A percentile compares a stretch with the other conserved stretches of the same genome.
phyloP scores from a whole-genome alignment of 2,113 vertebrate genomes.

The Chroicocephalus ridibundus region DNA sequence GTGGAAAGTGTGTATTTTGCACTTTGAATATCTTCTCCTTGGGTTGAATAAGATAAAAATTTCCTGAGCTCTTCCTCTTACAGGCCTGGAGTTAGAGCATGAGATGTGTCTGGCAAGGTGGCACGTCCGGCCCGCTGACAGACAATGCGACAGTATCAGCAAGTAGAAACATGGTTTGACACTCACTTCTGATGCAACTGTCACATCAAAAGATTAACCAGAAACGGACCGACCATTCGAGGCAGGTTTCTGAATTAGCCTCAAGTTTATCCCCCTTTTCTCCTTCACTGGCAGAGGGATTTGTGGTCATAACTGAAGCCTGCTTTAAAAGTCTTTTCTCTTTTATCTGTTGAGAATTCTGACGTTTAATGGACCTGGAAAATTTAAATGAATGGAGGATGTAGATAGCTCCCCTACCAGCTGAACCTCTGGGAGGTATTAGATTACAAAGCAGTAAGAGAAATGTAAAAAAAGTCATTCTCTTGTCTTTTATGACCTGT shows the following conservation, averaged over 20 bases:
- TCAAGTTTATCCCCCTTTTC: not conserved
- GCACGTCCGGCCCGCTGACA: not conserved
- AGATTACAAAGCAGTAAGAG: not conserved
- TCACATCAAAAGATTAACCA: conserved; percentile 30
- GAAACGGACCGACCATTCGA: not conserved
- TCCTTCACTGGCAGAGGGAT: not conserved
- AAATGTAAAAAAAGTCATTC: not conserved
- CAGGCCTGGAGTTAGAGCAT: not conserved
- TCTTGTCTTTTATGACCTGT: not conserved
- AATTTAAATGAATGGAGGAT: not conserved
- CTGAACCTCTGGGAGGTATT: not conserved
- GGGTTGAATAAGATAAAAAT: not conserved
- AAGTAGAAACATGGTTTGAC: not conserved
- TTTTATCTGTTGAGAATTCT: conserved; percentile 11
- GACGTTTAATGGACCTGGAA: not conserved
- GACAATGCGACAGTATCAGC: not conserved
- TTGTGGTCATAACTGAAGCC: not conserved
- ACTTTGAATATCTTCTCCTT: not conserved
- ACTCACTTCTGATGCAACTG: conserved; percentile 19
- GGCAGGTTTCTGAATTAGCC: conserved; percentile 43
- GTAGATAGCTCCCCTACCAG: not conserved
- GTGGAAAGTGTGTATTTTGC: not conserved
- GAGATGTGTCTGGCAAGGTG: not conserved
- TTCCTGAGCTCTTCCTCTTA: not conserved
- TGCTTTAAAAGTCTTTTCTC: not conserved